These are phyloP conservation scores for Amblyornis subalaris DNA, from an alignment of 2,113 vertebrate genomes.

Conservation along the genomic window DNA sequence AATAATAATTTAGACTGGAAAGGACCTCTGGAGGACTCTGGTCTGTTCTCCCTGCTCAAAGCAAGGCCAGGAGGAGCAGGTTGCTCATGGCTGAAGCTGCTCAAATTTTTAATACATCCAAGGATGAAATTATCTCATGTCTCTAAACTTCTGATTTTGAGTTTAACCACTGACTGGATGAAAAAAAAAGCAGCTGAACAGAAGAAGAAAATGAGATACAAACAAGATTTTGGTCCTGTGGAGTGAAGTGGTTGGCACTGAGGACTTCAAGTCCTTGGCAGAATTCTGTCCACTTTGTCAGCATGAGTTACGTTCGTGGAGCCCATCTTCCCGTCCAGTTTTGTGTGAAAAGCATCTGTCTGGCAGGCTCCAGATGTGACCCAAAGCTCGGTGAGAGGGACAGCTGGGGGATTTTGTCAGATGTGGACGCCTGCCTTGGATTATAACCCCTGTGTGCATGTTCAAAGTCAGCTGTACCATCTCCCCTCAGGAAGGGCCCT, in stretches of 20 bases:
- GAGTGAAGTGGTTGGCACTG: neutral
- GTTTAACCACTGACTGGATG: neutral
- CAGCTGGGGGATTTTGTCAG: neutral
- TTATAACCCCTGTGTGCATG: neutral
- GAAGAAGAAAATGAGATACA: neutral
- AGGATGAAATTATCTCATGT: neutral
- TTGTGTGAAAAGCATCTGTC: neutral
- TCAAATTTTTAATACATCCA: neutral
- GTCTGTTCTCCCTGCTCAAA: neutral
- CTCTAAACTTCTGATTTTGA: neutral
- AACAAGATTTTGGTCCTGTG: neutral
- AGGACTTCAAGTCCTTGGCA: neutral
- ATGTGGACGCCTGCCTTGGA: neutral
- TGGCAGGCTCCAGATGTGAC: neutral
- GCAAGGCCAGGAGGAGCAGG: neutral
- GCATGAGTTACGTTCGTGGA: accelerated
- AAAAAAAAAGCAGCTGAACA: neutral
- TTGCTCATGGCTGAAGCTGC: neutral
- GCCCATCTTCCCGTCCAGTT: neutral
- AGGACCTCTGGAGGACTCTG: neutral
- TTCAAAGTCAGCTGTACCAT: neutral
- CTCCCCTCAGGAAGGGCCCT: neutral
- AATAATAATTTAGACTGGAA: neutral
- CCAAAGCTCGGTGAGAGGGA: neutral
- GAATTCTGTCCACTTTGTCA: neutral